phyloP scores from a whole-genome alignment of 2,113 vertebrate genomes.

The Zapus hudsonius region DNA sequence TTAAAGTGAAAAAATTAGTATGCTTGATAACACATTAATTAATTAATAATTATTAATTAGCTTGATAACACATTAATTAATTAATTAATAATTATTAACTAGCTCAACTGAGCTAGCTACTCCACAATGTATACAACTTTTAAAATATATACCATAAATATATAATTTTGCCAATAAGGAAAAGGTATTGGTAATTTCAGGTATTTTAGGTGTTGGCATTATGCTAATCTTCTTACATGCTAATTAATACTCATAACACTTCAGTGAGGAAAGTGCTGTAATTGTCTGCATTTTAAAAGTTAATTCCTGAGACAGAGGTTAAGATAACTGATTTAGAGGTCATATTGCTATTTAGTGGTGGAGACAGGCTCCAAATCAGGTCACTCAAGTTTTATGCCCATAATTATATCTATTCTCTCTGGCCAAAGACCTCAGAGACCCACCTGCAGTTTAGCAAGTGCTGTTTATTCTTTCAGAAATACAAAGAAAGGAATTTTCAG shows the following conservation, averaged over 20 bases:
- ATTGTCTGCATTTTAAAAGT: not conserved
- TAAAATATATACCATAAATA: not conserved
- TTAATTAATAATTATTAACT: no score
- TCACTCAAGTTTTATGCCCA: slow-evolving; percentile 10
- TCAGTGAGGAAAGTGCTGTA: not conserved
- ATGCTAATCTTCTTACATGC: not conserved
- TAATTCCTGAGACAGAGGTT: not conserved
- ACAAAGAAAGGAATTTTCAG: not conserved
- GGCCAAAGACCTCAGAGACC: not conserved
- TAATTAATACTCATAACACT: not conserved
- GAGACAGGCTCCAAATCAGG: not conserved
- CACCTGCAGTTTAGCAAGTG: not conserved
- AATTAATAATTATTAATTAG: not conserved
- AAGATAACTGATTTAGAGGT: no score
- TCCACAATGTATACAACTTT: not conserved
- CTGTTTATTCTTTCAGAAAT: not conserved
- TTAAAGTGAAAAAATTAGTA: not conserved
- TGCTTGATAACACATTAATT: not conserved
- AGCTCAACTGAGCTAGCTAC: not conserved
- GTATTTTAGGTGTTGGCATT: not conserved
- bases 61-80: not conserved
- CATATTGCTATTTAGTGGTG: not conserved
- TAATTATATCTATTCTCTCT: not conserved
- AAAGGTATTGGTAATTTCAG: not conserved
- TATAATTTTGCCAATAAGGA: not conserved